A percentile compares a stretch with the other conserved stretches of the same genome.
phyloP scores from a whole-genome alignment of 2,113 vertebrate species.

The Erythrocercus mccallii region DNA sequence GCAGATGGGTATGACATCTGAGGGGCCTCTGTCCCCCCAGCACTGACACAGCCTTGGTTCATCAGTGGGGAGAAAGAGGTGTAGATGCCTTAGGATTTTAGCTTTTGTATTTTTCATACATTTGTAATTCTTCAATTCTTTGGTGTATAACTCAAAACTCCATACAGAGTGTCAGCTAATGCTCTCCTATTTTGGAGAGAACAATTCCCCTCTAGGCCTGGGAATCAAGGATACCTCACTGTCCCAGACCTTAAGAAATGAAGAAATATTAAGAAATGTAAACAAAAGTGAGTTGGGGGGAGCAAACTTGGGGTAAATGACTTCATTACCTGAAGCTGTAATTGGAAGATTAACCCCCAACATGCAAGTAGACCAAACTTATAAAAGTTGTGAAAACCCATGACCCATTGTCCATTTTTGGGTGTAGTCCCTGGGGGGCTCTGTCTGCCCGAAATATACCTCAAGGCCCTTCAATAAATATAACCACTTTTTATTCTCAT shows the following conservation, averaged over 20 bases:
- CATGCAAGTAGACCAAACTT: too few relatives aligned
- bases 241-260: neutral
- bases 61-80: neutral
- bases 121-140: neutral
- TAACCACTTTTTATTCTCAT: accelerated
- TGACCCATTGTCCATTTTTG: neutral
- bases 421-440: accelerated
- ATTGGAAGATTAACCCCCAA: neutral
- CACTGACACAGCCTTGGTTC: neutral
- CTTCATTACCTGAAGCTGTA: neutral
- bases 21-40: neutral
- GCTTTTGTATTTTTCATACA: neutral
- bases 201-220: neutral
- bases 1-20: neutral
- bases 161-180: neutral
- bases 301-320: neutral
- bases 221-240: neutral
- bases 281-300: neutral
- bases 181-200: neutral
- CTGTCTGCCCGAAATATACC: neutral
- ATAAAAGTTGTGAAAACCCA: neutral
- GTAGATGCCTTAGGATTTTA: neutral
- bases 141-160: accelerated
- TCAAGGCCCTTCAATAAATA: neutral
- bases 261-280: accelerated